These are phyloP conservation scores for Grammomys dolichurus DNA, from an alignment of 2,113 vertebrate species.

Conservation along the genomic window DNA sequence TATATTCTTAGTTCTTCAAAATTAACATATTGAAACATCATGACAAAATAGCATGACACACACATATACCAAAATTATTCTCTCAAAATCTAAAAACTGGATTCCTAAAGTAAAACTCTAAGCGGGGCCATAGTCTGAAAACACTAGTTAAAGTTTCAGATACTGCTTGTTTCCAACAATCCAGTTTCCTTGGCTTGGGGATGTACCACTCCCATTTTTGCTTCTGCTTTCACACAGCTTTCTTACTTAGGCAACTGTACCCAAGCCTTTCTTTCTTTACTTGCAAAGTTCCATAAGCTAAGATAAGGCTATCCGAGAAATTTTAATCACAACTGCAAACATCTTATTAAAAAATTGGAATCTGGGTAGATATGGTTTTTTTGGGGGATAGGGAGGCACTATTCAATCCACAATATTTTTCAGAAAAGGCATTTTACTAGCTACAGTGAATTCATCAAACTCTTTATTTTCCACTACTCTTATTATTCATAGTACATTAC, in stretches of 20 bases:
- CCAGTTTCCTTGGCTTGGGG: background rate
- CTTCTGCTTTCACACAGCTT: background rate
- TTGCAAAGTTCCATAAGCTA: background rate
- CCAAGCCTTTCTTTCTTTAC: background rate
- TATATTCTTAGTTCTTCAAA: background rate
- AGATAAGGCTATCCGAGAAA: background rate
- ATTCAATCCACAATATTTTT: background rate
- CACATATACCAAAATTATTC: background rate
- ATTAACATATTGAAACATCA: background rate
- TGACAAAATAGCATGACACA: background rate
- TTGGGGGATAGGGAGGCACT: too few species aligned
- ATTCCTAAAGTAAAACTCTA: background rate
- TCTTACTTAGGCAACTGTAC: background rate
- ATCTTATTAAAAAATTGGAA: background rate
- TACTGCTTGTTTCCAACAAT: background rate
- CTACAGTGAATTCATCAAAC: background rate
- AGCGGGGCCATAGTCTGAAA: background rate
- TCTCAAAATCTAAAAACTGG: background rate
- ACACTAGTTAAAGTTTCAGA: background rate
- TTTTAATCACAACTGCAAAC: background rate
- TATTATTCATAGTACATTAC: background rate
- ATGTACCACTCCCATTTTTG: background rate
- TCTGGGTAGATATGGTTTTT: background rate
- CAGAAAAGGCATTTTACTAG: background rate
- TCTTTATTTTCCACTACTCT: background rate